phyloP scores from a whole-genome alignment of 2,888 invertebrate genomes.

The Dolichomitus sp. region DNA sequence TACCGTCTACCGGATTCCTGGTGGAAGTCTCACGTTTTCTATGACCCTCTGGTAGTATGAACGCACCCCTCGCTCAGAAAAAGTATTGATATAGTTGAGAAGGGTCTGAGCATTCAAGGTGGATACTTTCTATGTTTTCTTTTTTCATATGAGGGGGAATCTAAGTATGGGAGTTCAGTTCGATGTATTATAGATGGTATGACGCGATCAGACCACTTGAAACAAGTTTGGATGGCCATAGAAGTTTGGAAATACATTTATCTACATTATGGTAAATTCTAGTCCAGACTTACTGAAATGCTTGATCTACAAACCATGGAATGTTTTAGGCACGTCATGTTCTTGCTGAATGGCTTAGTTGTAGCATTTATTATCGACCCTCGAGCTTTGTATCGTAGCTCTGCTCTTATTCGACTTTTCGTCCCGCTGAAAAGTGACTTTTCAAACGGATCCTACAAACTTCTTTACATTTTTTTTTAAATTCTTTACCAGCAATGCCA shows the following conservation, averaged over 20 bases:
- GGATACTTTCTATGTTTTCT: background rate
- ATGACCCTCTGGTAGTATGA: conserved; percentile 14
- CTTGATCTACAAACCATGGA: background rate
- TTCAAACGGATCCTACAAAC: background rate
- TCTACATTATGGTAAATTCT: background rate
- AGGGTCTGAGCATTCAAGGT: background rate
- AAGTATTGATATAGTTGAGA: background rate
- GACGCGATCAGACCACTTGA: background rate
- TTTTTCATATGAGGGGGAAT: too few species aligned
- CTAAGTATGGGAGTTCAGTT: too few species aligned
- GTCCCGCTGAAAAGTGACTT: background rate
- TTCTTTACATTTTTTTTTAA: background rate
- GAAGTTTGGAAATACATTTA: background rate
- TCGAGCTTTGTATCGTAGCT: background rate
- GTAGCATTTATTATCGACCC: background rate
- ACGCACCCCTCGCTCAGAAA: background rate
- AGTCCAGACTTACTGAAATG: background rate
- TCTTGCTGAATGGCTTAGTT: too few species aligned
- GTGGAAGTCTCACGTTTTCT: background rate
- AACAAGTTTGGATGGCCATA: background rate
- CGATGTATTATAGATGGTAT: background rate
- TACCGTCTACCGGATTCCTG: background rate
- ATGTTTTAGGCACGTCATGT: background rate
- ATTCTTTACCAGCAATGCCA: background rate
- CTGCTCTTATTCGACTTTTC: background rate